phyloP scores from a whole-genome alignment of 2,797 vertebrate species.

The Danio choprae region DNA sequence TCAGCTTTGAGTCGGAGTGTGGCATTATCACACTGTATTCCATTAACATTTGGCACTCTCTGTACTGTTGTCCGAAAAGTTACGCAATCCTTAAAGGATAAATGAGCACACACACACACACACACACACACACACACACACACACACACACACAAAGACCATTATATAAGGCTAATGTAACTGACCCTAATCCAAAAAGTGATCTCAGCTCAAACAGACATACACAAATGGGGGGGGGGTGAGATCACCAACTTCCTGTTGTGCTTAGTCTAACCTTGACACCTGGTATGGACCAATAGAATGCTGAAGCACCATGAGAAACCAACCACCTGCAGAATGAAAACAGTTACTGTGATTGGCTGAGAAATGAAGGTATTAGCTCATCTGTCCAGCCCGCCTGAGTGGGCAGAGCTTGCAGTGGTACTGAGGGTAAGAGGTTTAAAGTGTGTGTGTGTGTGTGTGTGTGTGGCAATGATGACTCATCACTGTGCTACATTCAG shows the following conservation, averaged over 20 bases:
- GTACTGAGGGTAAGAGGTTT: conserved; percentile 63
- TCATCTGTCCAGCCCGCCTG: conserved; percentile 66
- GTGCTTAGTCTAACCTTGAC: conserved; percentile 49
- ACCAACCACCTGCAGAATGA: conserved; percentile 37
- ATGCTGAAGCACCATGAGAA: conserved; percentile 24
- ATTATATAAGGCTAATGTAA: conserved; percentile 69
- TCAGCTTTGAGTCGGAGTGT: conserved; percentile 26
- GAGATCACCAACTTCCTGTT: conserved; percentile 52
- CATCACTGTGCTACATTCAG: conserved; percentile 61
- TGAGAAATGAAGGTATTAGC: conserved; percentile 71
- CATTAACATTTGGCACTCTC: conserved; percentile 28
- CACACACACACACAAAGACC: conserved; percentile 59
- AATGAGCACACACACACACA: conserved; percentile 41
- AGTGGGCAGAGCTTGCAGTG: conserved; percentile 41
- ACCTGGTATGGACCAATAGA: conserved; percentile 21
- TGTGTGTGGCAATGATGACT: conserved; percentile 64
- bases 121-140: conserved; percentile 58
- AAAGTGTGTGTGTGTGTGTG: conserved; percentile 29
- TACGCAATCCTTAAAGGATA: conserved; percentile 39
- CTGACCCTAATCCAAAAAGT: conserved; percentile 65
- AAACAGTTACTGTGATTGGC: conserved; percentile 50
- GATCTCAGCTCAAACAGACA: conserved; percentile 33
- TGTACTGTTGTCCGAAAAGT: conserved; percentile 12
- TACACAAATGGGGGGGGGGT: conserved; percentile 1
- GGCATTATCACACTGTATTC: conserved; percentile 38